Conservation (phyloP, 2,797 vertebrate genomes). For the Coracias cyanogaster region DNA sequence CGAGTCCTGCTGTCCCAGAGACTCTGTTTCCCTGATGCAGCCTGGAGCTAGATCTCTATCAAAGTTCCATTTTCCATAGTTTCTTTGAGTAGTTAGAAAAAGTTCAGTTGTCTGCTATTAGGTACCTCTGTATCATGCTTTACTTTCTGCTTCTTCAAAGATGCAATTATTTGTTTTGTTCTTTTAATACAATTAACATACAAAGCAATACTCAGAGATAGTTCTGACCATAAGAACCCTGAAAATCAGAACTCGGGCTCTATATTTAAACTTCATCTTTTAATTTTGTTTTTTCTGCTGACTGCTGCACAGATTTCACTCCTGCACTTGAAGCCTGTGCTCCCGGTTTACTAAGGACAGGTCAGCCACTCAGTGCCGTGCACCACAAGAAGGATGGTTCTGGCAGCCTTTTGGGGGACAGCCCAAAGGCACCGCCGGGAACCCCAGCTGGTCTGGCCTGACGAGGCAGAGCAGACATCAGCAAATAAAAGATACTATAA, state of each 20-base stretch:
- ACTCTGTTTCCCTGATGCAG: neutral
- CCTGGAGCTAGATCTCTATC: neutral
- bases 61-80: neutral
- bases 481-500: neutral
- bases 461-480: neutral
- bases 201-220: neutral
- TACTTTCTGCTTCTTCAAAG: neutral
- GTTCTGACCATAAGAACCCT: neutral
- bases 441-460: neutral
- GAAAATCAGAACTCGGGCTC: neutral
- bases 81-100: neutral
- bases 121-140: neutral
- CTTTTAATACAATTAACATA: neutral
- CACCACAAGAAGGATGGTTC: neutral
- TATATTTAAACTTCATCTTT: neutral
- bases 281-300: neutral
- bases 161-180: neutral
- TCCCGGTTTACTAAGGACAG: neutral
- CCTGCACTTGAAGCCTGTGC: neutral
- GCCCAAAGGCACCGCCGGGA: neutral
- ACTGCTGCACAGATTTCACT: neutral
- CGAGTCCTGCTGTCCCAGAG: neutral
- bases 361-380: neutral
- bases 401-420: rapidly evolving
- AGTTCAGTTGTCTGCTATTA: neutral